Percentiles rank a stretch among this genome's conserved stretches.
Conservation (phyloP, 2,888 invertebrate species). For the Bombylius major region DNA sequence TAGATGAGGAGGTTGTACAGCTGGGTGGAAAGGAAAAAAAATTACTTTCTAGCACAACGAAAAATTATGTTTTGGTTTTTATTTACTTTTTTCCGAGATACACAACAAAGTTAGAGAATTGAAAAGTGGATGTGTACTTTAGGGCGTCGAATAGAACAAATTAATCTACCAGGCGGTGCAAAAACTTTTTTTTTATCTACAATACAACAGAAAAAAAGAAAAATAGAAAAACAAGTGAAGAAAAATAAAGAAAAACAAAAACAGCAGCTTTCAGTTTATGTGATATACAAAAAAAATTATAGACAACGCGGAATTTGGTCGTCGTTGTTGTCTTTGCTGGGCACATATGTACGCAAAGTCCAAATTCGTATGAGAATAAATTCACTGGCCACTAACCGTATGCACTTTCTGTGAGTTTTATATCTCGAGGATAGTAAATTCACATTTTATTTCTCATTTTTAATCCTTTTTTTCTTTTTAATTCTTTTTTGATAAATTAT, state of each 20-base stretch:
- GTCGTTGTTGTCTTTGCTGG: too few species aligned
- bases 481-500: background rate
- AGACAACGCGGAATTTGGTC: too few species aligned
- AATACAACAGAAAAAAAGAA: background rate
- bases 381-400: too few species aligned
- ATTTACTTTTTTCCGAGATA: too few species aligned
- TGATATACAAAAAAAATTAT: too few species aligned
- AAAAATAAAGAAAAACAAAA: background rate
- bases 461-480: background rate
- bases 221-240: background rate
- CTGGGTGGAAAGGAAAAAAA: too few species aligned
- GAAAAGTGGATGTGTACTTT: slow-evolving; percentile 9
- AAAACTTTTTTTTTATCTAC: slow-evolving; percentile 6
- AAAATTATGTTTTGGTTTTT: too few species aligned
- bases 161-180: slow-evolving; percentile 16
- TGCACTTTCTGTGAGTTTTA: background rate
- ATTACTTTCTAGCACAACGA: too few species aligned
- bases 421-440: slow-evolving; percentile 9
- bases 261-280: background rate
- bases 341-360: too few species aligned
- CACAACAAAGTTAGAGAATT: background rate
- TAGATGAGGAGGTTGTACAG: too few species aligned
- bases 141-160: slow-evolving; percentile 16
- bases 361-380: too few species aligned
- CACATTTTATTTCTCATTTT: background rate